phyloP scores from a whole-genome alignment of 2,797 vertebrate species.

The Arnoldichthys spilopterus region DNA sequence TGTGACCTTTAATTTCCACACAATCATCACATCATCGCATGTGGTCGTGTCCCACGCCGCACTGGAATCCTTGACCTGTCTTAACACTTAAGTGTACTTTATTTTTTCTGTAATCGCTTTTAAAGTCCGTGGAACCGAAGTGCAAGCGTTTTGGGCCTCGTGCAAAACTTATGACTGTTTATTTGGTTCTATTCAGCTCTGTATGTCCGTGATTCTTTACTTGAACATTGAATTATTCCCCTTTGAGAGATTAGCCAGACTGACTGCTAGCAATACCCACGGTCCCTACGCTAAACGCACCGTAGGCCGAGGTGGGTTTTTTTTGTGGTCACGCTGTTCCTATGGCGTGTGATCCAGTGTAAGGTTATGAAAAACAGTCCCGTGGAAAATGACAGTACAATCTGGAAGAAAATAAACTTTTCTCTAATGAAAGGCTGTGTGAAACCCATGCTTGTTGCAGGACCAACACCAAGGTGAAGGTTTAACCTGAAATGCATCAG shows the following conservation, averaged over 20 bases:
- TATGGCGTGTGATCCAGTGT: neutral
- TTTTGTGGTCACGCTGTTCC: constrained; percentile 26
- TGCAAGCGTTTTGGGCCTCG: constrained; percentile 35
- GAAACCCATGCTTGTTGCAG: too few relatives aligned
- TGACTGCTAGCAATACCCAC: constrained; percentile 62
- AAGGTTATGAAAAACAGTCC: neutral
- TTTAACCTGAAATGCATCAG: too few relatives aligned
- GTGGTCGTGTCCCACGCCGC: neutral
- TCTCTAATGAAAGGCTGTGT: constrained; percentile 3
- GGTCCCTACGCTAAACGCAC: constrained; percentile 69
- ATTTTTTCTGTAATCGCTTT: constrained; percentile 31
- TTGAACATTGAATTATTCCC: constrained; percentile 55
- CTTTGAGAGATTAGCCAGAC: constrained; percentile 57
- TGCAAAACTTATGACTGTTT: constrained; percentile 35
- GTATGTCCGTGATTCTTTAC: constrained; percentile 59
- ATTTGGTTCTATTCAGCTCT: constrained; percentile 32
- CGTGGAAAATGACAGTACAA: constrained; percentile 20
- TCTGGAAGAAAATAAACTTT: constrained; percentile 16
- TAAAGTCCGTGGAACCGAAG: constrained; percentile 35
- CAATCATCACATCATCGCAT: constrained; percentile 11
- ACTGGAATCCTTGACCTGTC: constrained; percentile 27
- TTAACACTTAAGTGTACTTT: constrained; percentile 52
- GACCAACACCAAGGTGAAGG: too few relatives aligned
- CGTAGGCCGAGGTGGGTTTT: constrained; percentile 33
- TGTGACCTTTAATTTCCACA: neutral